Base-by-base conservation (phyloP, 1,140 invertebrate genomes). In the Aphelenchoides fujianensis region DNA sequence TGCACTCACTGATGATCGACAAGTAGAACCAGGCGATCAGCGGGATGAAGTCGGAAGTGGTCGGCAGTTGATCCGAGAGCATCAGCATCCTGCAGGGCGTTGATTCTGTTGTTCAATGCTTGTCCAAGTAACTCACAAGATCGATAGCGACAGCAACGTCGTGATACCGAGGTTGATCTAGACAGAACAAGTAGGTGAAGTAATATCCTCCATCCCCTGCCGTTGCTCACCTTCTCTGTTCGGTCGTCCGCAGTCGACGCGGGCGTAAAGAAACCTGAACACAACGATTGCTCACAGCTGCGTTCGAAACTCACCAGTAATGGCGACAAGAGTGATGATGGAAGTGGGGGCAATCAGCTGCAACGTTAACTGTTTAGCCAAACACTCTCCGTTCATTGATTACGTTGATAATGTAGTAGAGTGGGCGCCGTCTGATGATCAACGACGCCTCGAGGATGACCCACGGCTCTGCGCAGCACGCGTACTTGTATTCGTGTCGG, bases 401-500 rank as follows among this genome's bases (percentile, higher is more conserved):
- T n/a, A n/a, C n/a, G 57, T 81, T 81, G 1, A 81, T 77, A 12
- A 81, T 53, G 54, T 81, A 81, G 54, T 81, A 82, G 27, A 81
- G 74, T n/a, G 79, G 79, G 70, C 80, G 79, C 19, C 79, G 68
- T 31, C 79, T 70, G 32, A 80, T 79, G 1, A 80, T 74, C 31
- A 80, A 66, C 35, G 75, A 78, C 1, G 79, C 82, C 72, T 77
- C 72, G 34, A 82, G 34, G 61, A 67, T 66, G 2, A 66, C 63
- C 81, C 81, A 83, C 27, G 81, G 81, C 70, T 83, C 82, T 7
- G 80, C 67, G 62, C 81, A 83, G 61, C 81, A 83, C 1, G 81
- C 81, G 70, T 84, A 83, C 62, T 84, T 84, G 63, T 83, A 84
- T 76, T 83, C 81, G 53, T 83, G 81, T 27, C 81, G 74, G 72